These are phyloP conservation scores for Plecotus auritus DNA, from an alignment of 2,113 vertebrate genomes.

Conservation along the genomic window DNA sequence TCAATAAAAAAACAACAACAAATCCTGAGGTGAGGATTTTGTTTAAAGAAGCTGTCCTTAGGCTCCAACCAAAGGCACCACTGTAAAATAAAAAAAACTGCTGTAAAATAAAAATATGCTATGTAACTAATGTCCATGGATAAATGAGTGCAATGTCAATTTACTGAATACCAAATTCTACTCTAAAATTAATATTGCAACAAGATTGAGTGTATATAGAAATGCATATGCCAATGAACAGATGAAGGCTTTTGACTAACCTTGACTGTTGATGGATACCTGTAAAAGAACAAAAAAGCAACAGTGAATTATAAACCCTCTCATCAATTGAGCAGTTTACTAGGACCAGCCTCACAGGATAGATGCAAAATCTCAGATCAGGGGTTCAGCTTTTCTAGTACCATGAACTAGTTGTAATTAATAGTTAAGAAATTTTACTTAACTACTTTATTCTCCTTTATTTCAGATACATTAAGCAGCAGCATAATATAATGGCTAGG, in stretches of 20 bases:
- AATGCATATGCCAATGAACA: not conserved
- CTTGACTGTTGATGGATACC: constrained; percentile 98
- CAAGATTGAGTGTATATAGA: not conserved
- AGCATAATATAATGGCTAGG: not conserved
- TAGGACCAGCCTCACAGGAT: not conserved
- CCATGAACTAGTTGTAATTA: not conserved
- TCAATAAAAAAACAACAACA: not conserved
- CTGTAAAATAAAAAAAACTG: not conserved
- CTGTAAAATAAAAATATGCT: not conserved
- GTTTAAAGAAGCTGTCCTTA: not conserved
- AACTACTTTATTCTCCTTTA: not conserved
- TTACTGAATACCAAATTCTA: not conserved
- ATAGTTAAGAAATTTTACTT: not conserved
- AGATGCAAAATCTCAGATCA: not conserved
- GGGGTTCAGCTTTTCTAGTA: not conserved
- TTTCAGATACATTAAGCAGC: not conserved
- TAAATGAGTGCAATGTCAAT: not conserved
- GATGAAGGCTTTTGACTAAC: constrained; percentile 78
- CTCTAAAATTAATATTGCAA: not conserved
- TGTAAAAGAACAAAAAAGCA: constrained; percentile 78
- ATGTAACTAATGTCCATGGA: not conserved
- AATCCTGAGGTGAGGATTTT: not conserved
- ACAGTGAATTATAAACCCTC: not conserved
- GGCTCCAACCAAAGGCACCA: not conserved
- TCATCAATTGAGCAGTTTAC: not conserved